These are phyloP conservation scores for Chauna torquata DNA, from an alignment of 2,113 vertebrate species.

Conservation along the genomic window DNA sequence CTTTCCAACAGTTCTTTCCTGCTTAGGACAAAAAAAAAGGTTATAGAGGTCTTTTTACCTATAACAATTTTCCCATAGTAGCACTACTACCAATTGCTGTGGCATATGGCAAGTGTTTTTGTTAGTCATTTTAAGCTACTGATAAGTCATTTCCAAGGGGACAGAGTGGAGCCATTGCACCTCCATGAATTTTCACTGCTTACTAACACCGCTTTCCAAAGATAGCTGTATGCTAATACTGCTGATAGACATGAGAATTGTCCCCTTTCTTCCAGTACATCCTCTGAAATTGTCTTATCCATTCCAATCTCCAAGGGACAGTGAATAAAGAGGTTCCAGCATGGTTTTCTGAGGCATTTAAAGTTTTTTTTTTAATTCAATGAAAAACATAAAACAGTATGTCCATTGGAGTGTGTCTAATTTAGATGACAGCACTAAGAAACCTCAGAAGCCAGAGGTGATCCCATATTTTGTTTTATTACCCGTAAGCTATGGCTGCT, in stretches of 20 bases:
- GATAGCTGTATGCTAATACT: background rate
- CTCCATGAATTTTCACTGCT: background rate
- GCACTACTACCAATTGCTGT: background rate
- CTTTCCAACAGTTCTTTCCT: background rate
- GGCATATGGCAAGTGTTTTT: background rate
- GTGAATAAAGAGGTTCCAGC: background rate
- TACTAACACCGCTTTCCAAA: background rate
- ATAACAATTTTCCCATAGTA: background rate
- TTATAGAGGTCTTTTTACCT: background rate
- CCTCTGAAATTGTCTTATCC: background rate
- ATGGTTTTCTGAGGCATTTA: background rate
- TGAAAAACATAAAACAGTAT: background rate
- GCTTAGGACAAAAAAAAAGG: background rate
- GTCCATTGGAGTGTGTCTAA: background rate
- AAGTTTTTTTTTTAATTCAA: accelerated
- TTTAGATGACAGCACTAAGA: background rate
- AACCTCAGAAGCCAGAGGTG: background rate
- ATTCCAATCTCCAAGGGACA: background rate
- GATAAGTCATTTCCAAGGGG: background rate
- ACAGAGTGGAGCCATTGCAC: background rate
- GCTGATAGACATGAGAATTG: background rate
- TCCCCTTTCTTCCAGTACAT: background rate
- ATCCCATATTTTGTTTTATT: accelerated
- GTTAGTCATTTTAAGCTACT: background rate
- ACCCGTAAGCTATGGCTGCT: background rate